Percentiles rank a stretch among this genome's conserved stretches.
Evolutionary conservation across 2,888 invertebrate species (phyloP).

Genomic region (Ochropleura plecta): DNA sequence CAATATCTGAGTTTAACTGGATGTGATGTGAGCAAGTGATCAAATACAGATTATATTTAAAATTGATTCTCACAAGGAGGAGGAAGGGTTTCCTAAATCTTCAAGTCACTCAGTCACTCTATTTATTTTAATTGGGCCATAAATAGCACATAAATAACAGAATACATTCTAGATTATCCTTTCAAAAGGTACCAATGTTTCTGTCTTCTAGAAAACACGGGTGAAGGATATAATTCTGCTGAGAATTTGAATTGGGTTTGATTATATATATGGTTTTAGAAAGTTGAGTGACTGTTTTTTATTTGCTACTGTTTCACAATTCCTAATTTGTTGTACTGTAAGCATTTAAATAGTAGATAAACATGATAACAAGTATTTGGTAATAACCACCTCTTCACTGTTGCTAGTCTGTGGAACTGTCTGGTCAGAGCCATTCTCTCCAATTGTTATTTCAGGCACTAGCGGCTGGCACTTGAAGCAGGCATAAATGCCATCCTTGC

Average conservation of each 20-base stretch:
- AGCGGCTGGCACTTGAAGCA: slow-evolving; percentile 89
- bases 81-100: not conserved
- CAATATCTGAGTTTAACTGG: not conserved
- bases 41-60: not conserved
- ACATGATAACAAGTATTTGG: slow-evolving; percentile 24
- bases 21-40: not conserved
- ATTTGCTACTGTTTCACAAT: slow-evolving; percentile 1
- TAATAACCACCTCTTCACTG: slow-evolving; percentile 66
- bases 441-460: slow-evolving; percentile 87
- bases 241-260: not conserved
- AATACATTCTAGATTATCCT: not conserved
- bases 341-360: slow-evolving; percentile 14
- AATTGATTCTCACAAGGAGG: not conserved
- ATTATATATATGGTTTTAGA: not conserved
- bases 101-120: not conserved
- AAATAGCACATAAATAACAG: not conserved
- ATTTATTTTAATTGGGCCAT: not conserved
- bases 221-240: not conserved
- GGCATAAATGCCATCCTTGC: slow-evolving; percentile 85
- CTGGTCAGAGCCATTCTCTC: slow-evolving; percentile 75
- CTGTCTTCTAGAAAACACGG: not conserved
- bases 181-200: not conserved
- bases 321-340: slow-evolving; percentile 8
- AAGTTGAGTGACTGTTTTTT: not conserved
- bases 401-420: slow-evolving; percentile 71